Percentiles rank a stretch among this genome's conserved stretches.
Conservation (phyloP, 64 coral and sea anemone genomes). For the Cladopsammia gracilis region DNA sequence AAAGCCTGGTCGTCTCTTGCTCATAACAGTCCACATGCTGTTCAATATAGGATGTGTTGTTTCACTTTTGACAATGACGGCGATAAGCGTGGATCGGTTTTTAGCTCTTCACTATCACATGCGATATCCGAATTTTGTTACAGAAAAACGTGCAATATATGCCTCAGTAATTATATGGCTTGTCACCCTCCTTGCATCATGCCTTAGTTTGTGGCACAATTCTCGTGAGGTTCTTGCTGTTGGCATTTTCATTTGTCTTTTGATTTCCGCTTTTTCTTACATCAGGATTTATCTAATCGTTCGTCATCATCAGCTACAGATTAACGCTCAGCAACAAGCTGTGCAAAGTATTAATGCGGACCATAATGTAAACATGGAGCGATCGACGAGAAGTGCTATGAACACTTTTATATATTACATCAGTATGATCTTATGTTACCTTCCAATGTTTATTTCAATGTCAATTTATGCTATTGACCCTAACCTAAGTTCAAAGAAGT, state of each 20-base stretch:
- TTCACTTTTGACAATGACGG: neutral
- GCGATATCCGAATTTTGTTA: constrained; percentile 4
- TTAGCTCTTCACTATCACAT: constrained; percentile 30
- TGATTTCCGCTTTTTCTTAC: neutral
- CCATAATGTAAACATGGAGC: neutral
- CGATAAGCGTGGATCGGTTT: constrained; percentile 7
- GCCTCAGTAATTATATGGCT: neutral
- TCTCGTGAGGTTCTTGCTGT: neutral
- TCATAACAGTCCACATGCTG: too few species aligned
- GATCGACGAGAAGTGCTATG: neutral
- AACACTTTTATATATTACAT: constrained; percentile 23
- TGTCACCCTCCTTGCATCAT: neutral
- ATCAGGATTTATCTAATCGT: neutral
- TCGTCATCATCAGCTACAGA: neutral
- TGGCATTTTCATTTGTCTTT: neutral
- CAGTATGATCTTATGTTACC: constrained; percentile 4
- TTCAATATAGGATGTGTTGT: neutral
- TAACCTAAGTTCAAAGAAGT: neutral
- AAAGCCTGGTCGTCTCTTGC: neutral
- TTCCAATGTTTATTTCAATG: neutral
- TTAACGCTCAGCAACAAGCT: neutral
- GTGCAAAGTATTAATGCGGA: neutral
- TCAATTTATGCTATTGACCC: neutral
- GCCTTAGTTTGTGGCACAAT: neutral
- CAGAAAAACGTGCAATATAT: neutral